phyloP scores from a whole-genome alignment of 2,113 vertebrate genomes.

The Lampris incognitus region DNA sequence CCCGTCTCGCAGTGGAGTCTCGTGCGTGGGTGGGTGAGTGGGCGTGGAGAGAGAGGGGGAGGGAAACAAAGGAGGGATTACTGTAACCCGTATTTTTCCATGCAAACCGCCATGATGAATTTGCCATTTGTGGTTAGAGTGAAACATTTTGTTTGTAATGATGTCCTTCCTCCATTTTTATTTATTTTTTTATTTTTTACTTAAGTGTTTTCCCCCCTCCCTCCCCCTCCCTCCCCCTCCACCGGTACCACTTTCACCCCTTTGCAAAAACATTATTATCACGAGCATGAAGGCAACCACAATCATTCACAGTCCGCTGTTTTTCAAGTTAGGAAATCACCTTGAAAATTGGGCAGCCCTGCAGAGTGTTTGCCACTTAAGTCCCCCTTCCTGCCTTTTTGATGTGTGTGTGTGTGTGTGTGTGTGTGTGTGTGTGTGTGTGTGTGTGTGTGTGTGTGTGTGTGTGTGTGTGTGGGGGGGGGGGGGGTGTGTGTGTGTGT shows the following conservation, averaged over 20 bases:
- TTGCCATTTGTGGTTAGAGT: conserved; percentile 67
- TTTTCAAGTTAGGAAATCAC: conserved; percentile 84
- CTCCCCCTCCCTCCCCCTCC: conserved; percentile 20
- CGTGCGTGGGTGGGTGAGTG: conserved; percentile 8
- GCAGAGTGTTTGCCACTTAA: conserved; percentile 81
- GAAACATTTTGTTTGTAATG: conserved; percentile 67
- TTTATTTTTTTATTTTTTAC: conserved; percentile 24
- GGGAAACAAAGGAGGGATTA: conserved; percentile 8
- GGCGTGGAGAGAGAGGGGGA: conserved; percentile 31
- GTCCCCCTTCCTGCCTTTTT: conserved; percentile 56
- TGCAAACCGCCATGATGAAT: conserved; percentile 60
- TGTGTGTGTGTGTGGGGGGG: conserved; percentile 47
- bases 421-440: conserved; percentile 47
- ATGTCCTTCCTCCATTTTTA: conserved; percentile 52
- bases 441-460: conserved; percentile 45
- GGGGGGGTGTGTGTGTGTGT: conserved; percentile 40
- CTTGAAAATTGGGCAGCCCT: conserved; percentile 84
- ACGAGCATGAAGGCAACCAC: conserved; percentile 80
- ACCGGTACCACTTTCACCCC: conserved; percentile 77
- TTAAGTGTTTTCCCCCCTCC: conserved; percentile 73
- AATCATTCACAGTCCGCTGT: conserved; percentile 80
- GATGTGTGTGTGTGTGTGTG: conserved; percentile 47
- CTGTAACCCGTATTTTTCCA: conserved; percentile 31
- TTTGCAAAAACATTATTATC: conserved; percentile 84
- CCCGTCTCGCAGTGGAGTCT: not conserved